Base-by-base conservation (phyloP, 1,140 invertebrate species). In the Riptortus pedestris region DNA sequence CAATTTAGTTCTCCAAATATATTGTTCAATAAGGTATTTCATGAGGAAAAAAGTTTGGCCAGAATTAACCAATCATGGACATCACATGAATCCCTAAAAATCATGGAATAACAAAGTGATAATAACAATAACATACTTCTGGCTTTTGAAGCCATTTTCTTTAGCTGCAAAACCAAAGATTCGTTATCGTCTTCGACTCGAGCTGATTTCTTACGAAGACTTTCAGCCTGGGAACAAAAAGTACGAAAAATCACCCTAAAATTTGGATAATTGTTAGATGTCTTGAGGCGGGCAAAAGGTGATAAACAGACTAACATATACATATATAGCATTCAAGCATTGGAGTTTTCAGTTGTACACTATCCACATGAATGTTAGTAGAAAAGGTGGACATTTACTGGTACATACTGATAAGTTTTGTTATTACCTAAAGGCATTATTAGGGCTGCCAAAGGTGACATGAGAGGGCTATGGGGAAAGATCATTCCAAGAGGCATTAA, bases 131-230 rank as follows among this genome's bases (percentile, higher is more conserved):
- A 72, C 82, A 76, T 85, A 86, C 84, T 85, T 85, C 81, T 84
- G 75, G 85, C 82, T 78, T 85, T 85, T 72, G 83, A 84, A 76
- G 89, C 89, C 87, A 94, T 90, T 84, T 92, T 93, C 82, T 93
- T 92, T 72, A 95, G 82, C 80, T 94, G 91, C 76, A 91, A 80
- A 73, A 88, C 84, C 75, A 95, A 80, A 63, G 87, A 89, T 77
- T 95, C 92, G 80, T 94, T 94, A 80, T 95, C 92, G 74, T 93
- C 90, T 79, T 95, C 92, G 71, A 93, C 81, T 67, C 90, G 83
- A 67, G 85, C 84, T 68, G 88, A 80, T 78, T 91, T 92, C 80
- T 88, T 91, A 74, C 90, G 81, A 71, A 91, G 82, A 74, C 83
- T 88, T 80, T 86, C 80, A 72, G 83, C 84, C 85, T 87, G 81